These are phyloP conservation scores for Pituophis catenifer DNA, from an alignment of 2,113 vertebrate genomes.

Conservation along the genomic window DNA sequence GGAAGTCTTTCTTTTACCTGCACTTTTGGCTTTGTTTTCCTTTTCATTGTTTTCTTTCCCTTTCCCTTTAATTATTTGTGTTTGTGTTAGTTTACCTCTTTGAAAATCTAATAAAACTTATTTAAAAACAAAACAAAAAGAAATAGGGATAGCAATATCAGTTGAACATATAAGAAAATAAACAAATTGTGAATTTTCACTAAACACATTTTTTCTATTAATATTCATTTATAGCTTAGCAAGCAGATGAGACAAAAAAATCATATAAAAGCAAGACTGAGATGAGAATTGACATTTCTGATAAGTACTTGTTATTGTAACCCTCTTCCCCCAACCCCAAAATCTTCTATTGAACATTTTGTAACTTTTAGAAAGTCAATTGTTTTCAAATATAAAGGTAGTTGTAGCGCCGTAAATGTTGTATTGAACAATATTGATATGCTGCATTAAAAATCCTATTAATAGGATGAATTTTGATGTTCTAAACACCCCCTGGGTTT, in stretches of 20 bases:
- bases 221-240: not conserved
- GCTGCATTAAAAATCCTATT: not conserved
- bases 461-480: not conserved
- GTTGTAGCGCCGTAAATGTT: not conserved
- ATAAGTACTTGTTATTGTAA: not conserved
- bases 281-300: not conserved
- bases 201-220: slow-evolving; percentile 15
- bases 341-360: not conserved
- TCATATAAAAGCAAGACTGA: not conserved
- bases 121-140: not conserved
- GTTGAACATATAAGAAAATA: not conserved
- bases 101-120: too few relatives aligned
- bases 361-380: not conserved
- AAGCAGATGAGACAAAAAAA: not conserved
- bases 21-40: not conserved
- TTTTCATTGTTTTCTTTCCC: too few relatives aligned
- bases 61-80: too few relatives aligned
- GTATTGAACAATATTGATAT: not conserved
- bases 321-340: not conserved
- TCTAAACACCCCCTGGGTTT: not conserved
- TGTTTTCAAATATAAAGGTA: not conserved
- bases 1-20: not conserved
- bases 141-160: not conserved
- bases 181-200: not conserved
- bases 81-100: too few relatives aligned